Conservation (phyloP, 2,888 invertebrate genomes). For the Blastobasis adustella region DNA sequence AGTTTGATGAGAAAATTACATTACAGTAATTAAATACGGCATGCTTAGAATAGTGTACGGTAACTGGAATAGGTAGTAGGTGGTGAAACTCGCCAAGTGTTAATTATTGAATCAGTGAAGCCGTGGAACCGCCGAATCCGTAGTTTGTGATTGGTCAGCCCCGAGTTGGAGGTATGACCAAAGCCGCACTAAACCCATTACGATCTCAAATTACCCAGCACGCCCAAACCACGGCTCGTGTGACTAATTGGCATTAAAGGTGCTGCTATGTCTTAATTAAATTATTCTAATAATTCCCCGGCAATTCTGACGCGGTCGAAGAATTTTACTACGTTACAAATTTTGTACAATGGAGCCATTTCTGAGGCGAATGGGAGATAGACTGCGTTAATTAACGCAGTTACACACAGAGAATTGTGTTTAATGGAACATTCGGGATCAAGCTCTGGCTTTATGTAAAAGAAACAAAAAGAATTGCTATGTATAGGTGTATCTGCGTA, state of each 20-base stretch:
- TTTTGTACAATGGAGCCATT: constrained; percentile 61
- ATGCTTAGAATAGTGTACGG: not conserved
- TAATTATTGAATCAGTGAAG: constrained; percentile 53
- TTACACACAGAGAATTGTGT: constrained; percentile 31
- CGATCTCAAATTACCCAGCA: constrained; percentile 65
- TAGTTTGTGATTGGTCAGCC: constrained; percentile 50
- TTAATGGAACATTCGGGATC: constrained; percentile 24
- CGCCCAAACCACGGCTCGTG: constrained; percentile 67
- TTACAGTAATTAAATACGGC: constrained; percentile 11
- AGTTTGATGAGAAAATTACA: constrained; percentile 21
- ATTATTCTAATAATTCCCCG: constrained; percentile 61
- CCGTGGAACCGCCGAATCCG: constrained; percentile 37
- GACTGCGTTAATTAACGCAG: constrained; percentile 53
- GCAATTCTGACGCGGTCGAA: constrained; percentile 53
- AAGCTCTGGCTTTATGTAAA: constrained; percentile 13
- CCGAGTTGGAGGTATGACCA: constrained; percentile 55
- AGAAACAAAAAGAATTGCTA: not conserved
- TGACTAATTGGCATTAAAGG: constrained; percentile 71
- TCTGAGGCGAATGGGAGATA: constrained; percentile 60
- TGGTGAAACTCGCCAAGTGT: constrained; percentile 47
- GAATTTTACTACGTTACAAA: constrained; percentile 64
- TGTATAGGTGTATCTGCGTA: not conserved
- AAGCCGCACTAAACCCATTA: constrained; percentile 63
- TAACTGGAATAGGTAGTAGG: constrained; percentile 25
- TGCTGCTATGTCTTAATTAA: constrained; percentile 71